These are phyloP conservation scores for Myodes glareolus DNA, from an alignment of 2,113 vertebrate genomes.

Conservation along the genomic window DNA sequence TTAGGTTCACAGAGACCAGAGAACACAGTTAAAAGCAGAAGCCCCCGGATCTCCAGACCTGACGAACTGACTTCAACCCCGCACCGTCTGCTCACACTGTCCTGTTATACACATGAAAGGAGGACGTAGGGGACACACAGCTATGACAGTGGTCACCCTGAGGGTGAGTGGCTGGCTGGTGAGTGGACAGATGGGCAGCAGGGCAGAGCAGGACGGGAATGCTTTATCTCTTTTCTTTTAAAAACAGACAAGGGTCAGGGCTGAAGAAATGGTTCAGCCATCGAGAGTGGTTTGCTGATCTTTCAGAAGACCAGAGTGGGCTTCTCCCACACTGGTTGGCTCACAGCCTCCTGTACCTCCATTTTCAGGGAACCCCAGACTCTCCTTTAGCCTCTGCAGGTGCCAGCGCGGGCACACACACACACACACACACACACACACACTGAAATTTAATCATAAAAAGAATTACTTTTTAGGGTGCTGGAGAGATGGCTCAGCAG, in stretches of 20 bases:
- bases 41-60: not conserved
- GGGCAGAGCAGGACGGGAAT: not conserved
- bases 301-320: not conserved
- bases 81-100: not conserved
- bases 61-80: not conserved
- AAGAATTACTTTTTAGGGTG: not conserved
- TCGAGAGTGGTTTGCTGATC: not conserved
- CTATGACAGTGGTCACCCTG: not conserved
- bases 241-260: not conserved
- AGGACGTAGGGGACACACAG: fast-evolving
- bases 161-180: too few relatives aligned
- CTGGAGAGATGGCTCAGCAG: not conserved
- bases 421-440: not conserved
- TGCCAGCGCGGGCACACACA: not conserved
- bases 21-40: not conserved
- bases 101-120: fast-evolving
- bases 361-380: too few relatives aligned
- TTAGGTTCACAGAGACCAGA: not conserved
- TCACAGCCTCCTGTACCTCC: too few relatives aligned
- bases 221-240: not conserved
- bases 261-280: not conserved
- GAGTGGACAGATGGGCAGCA: too few relatives aligned
- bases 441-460: not conserved
- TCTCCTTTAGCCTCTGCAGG: not conserved
- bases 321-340: not conserved